phyloP scores from a whole-genome alignment of 2,888 invertebrate species.

The Listrodromus nycthemerus region DNA sequence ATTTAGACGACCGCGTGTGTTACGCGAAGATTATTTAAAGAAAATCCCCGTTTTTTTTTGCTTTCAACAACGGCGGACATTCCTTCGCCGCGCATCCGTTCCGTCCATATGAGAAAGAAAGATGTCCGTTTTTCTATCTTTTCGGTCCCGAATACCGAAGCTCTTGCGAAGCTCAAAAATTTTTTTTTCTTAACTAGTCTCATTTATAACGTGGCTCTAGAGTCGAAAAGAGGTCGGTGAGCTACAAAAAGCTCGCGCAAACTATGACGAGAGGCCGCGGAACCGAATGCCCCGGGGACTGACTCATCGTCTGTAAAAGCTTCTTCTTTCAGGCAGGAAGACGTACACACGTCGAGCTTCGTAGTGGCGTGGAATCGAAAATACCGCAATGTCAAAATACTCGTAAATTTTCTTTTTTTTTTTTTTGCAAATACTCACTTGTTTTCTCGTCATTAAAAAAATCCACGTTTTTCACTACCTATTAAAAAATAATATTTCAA shows the following conservation, averaged over 20 bases:
- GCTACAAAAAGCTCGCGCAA: conserved; percentile 63
- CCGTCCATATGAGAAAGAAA: background rate
- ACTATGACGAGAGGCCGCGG: conserved; percentile 51
- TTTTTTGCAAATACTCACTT: background rate
- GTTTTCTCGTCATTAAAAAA: too few relatives aligned
- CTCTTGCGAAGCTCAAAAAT: conserved; percentile 11
- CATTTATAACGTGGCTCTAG: conserved; percentile 3
- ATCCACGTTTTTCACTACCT: background rate
- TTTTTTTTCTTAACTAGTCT: background rate
- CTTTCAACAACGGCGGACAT: conserved; percentile 56
- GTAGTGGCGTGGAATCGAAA: background rate
- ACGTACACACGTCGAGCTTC: background rate
- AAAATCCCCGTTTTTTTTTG: conserved; percentile 69
- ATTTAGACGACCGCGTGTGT: conserved; percentile 79
- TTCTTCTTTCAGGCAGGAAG: conserved; percentile 30
- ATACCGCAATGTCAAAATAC: background rate
- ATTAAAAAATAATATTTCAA: background rate
- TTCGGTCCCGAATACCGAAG: conserved; percentile 1
- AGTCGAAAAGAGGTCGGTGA: conserved; percentile 57
- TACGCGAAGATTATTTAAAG: conserved; percentile 83
- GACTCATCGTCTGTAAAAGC: conserved; percentile 67
- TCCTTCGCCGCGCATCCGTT: conserved; percentile 50
- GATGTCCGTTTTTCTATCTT: conserved; percentile 36
- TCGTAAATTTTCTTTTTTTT: background rate
- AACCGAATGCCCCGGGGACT: conserved; percentile 59